Evolutionary conservation across 1,140 invertebrate species (phyloP).

Genomic region (Trichonephila clavipes): DNA sequence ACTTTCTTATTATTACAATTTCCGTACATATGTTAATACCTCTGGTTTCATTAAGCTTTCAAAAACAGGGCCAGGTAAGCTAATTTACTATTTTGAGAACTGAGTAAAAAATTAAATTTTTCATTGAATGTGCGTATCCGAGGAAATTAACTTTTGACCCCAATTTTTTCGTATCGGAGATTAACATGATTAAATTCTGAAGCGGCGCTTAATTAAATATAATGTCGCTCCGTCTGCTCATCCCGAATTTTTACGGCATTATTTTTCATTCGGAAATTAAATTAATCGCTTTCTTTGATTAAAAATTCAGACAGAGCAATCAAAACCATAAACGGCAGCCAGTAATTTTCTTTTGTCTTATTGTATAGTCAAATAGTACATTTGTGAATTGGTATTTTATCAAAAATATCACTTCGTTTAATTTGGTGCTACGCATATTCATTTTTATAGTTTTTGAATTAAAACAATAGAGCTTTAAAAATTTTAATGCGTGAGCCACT

Average conservation of each 20-base stretch:
- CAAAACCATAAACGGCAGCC: background rate
- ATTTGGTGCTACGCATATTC: no score
- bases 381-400: no score
- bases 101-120: background rate
- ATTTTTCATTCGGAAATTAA: slow-evolving; percentile 23
- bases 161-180: background rate
- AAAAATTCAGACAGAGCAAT: background rate
- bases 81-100: background rate
- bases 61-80: slow-evolving; percentile 19
- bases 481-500: no score
- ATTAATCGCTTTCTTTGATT: slow-evolving; percentile 44
- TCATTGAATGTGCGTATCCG: background rate
- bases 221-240: background rate
- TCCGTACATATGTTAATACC: background rate
- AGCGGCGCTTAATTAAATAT: slow-evolving; percentile 22
- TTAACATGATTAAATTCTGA: slow-evolving; percentile 44
- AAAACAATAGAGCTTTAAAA: no score
- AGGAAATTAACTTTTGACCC: slow-evolving; percentile 30
- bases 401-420: no score
- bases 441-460: no score
- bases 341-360: background rate
- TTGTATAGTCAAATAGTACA: background rate
- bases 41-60: slow-evolving; percentile 13
- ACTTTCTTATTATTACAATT: background rate
- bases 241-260: background rate